These are phyloP conservation scores for Lophotriccus pileatus DNA, from an alignment of 2,797 vertebrate species.

Conservation along the genomic window DNA sequence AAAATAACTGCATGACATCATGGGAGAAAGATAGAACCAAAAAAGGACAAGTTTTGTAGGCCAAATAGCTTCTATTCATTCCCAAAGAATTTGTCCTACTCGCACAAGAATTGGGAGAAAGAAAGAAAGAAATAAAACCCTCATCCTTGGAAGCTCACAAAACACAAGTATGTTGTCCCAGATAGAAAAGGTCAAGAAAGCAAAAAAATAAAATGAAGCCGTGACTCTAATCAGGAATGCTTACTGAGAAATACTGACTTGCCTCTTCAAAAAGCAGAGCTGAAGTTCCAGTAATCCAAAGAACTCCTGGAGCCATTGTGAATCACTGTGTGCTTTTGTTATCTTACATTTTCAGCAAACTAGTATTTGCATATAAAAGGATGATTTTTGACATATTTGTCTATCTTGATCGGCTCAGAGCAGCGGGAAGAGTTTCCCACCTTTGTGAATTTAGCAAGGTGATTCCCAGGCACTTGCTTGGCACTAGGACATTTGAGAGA, in stretches of 20 bases:
- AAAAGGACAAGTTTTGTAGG: conserved; percentile 51
- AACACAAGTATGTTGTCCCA: not conserved
- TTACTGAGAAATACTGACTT: not conserved
- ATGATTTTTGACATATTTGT: not conserved
- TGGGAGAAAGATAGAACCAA: conserved; percentile 59
- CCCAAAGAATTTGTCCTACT: conserved; percentile 54
- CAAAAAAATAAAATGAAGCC: not conserved
- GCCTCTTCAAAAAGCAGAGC: not conserved
- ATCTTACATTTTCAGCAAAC: not conserved
- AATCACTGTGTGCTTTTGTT: not conserved
- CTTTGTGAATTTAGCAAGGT: not conserved
- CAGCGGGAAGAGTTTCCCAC: not conserved
- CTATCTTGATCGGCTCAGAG: not conserved
- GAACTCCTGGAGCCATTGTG: not conserved
- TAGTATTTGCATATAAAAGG: not conserved
- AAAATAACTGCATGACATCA: conserved; percentile 61
- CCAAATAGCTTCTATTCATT: conserved; percentile 52
- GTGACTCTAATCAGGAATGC: not conserved
- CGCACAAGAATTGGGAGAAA: not conserved
- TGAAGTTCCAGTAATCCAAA: not conserved
- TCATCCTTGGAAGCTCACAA: not conserved
- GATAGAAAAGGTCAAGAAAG: conserved; percentile 23
- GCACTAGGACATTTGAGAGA: not conserved
- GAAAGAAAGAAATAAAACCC: conserved; percentile 19
- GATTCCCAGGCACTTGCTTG: not conserved